Base-by-base conservation (phyloP, 2,113 vertebrate genomes). In the Gasterosteus aculeatus region DNA sequence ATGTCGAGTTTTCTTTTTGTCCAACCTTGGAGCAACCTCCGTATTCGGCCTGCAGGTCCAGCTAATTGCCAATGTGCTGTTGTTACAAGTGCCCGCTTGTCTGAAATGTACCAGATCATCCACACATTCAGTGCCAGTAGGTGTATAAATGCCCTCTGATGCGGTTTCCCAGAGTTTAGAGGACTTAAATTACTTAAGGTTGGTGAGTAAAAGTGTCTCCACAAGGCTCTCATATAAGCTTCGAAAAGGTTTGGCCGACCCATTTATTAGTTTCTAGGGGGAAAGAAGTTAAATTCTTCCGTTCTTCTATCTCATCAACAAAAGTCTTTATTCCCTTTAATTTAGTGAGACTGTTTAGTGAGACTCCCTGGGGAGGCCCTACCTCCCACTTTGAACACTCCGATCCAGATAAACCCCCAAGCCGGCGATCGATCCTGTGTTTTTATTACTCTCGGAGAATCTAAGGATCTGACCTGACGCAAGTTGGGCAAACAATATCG, bases 401-500 rank as follows among this genome's bases (percentile, higher is more conserved):
- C 44, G 44, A 16, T 44, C 42, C 5, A 5, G 42, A 15, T 49
- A 19, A 49, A 16, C 47, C 18, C 42, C 15, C 15, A 14, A 51
- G 47, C n/a, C 19, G 47, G 15, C 19, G 63, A 57, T 63, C 49
- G 62, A 12, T 41, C 49, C 10, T 22, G 18, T 18, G 38, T 14
- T 72, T 72, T 62, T 11, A 19, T 41, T 62, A 12, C 61, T 47
- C 92, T 89, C 81, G 83, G 67, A 72, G 83, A 81, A 86, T 88
- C 88, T 78, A 84, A 88, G 77, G 92, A 94, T 92, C 90, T 88
- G 47, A 44, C 86, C 72, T 82, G 77, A 85, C 85, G 91, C 90
- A 88, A 85, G 85, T 83, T 81, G 80, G 89, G 89, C 81, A 91
- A 90, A 84, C 92, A 88, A 85, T 86, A 92, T 94, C 77, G 58